phyloP scores from a whole-genome alignment of 2,797 vertebrate species.

The Myoxocephalus aenaeus region DNA sequence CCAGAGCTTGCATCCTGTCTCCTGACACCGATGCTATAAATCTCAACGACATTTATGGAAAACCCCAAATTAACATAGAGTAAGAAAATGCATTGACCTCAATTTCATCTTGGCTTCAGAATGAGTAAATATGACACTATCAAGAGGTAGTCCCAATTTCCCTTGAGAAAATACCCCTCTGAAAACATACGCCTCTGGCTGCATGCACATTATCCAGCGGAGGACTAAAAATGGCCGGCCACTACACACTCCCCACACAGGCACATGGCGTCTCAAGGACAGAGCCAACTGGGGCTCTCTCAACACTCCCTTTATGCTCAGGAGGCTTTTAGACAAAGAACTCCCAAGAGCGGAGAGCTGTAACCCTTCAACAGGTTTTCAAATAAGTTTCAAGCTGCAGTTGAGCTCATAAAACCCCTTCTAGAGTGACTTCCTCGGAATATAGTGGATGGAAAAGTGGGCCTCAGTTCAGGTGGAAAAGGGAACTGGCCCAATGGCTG shows the following conservation, averaged over 20 bases:
- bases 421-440: conserved; percentile 44
- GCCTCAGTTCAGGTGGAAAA: conserved; percentile 57
- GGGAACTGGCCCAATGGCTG: conserved; percentile 29
- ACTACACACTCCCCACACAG: conserved; percentile 38
- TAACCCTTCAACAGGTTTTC: conserved; percentile 54
- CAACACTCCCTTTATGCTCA: conserved; percentile 61
- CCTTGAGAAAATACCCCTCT: conserved; percentile 14
- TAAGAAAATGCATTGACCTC: conserved; percentile 34
- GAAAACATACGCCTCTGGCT: conserved; percentile 27
- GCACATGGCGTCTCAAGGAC: conserved; percentile 41
- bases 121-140: conserved; percentile 36
- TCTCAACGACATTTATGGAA: conserved; percentile 48
- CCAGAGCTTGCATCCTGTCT: conserved; percentile 60
- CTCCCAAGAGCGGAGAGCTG: conserved; percentile 24
- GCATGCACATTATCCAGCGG: conserved; percentile 27
- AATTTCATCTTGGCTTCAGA: conserved; percentile 41
- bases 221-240: conserved; percentile 31
- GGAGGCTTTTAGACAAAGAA: conserved; percentile 54
- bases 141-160: conserved; percentile 3
- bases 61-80: conserved; percentile 36
- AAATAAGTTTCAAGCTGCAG: conserved; percentile 51
- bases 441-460: conserved; percentile 48
- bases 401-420: conserved; percentile 62
- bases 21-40: conserved; percentile 56
- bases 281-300: conserved; percentile 47